Percentiles rank a stretch among this genome's conserved stretches.
Conservation (phyloP, 2,113 vertebrate species). For the Stictonetta naevosa region DNA sequence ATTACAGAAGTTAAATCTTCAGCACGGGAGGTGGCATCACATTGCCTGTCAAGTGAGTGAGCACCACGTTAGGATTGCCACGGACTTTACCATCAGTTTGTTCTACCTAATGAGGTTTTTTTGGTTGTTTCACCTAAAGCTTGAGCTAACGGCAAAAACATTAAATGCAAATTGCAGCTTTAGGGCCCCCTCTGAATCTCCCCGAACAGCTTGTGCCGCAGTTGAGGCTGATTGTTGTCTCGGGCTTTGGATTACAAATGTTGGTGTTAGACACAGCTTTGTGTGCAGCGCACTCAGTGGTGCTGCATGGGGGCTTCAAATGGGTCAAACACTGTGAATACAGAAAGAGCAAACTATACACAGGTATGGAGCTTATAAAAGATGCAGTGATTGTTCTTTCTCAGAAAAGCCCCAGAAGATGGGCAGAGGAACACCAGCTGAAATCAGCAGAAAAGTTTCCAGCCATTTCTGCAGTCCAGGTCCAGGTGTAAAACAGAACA, state of each 20-base stretch:
- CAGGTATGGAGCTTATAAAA: not conserved
- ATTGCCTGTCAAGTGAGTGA: not conserved
- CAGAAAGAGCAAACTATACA: not conserved
- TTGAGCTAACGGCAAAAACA: not conserved
- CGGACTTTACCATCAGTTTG: not conserved
- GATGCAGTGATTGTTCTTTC: not conserved
- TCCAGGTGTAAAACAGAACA: not conserved
- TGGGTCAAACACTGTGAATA: not conserved
- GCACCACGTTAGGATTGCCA: rapidly evolving
- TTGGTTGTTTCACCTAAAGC: slow-evolving; percentile 3
- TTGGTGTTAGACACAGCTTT: not conserved
- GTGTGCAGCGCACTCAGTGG: not conserved
- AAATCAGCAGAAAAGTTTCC: not conserved
- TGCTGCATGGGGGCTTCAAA: not conserved
- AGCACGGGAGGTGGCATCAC: not conserved
- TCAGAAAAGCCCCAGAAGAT: not conserved
- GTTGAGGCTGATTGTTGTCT: not conserved
- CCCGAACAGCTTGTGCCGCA: not conserved
- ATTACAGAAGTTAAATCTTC: not conserved
- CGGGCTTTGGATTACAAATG: slow-evolving; percentile 13
- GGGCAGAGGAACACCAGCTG: not conserved
- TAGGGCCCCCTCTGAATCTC: not conserved
- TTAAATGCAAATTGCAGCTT: slow-evolving; percentile 22
- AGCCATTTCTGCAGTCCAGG: not conserved
- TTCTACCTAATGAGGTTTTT: not conserved